A percentile compares a stretch with the other conserved stretches of the same genome.
These are phyloP conservation scores for Cryptophagus acutangulus DNA, from an alignment of 2,888 invertebrate genomes.

Conservation along the genomic window DNA sequence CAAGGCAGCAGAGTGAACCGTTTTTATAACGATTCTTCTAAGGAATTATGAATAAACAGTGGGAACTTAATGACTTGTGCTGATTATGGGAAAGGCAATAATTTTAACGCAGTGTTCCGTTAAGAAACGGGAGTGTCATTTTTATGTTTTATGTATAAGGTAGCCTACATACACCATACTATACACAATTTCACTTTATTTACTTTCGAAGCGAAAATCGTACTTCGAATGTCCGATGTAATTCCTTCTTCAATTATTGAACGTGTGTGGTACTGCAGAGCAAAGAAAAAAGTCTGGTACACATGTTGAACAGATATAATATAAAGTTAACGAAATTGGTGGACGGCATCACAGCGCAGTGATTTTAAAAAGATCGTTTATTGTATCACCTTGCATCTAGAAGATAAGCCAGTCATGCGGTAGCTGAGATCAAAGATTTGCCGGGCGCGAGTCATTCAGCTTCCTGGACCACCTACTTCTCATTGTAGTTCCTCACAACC, in stretches of 20 bases:
- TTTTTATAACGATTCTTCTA: conserved; percentile 36
- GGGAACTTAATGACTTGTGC: conserved; percentile 48
- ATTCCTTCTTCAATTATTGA: no score
- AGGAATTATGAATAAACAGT: conserved; percentile 48
- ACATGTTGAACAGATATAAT: no score
- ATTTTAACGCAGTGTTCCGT: conserved; percentile 44
- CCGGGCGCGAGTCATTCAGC: conserved; percentile 25
- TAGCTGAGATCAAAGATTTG: conserved; percentile 30
- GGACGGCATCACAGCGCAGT: conserved; percentile 8
- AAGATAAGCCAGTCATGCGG: conserved; percentile 29
- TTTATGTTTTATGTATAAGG: conserved; percentile 34
- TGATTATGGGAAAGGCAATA: conserved; percentile 47
- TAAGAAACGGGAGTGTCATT: conserved; percentile 43
- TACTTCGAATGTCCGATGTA: no score
- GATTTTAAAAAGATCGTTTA: conserved; percentile 13
- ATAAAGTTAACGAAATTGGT: neutral
- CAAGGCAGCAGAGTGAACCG: conserved; percentile 18
- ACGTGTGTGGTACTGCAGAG: no score
- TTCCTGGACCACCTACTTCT: conserved; percentile 19
- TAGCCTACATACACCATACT: no score
- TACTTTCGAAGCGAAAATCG: no score
- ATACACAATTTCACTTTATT: no score
- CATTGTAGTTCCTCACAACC: conserved; percentile 3
- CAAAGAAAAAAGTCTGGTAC: no score
- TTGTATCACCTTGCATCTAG: conserved; percentile 15